Base-by-base conservation (phyloP, 2,113 vertebrate species). In the Ceyx melanurus region DNA sequence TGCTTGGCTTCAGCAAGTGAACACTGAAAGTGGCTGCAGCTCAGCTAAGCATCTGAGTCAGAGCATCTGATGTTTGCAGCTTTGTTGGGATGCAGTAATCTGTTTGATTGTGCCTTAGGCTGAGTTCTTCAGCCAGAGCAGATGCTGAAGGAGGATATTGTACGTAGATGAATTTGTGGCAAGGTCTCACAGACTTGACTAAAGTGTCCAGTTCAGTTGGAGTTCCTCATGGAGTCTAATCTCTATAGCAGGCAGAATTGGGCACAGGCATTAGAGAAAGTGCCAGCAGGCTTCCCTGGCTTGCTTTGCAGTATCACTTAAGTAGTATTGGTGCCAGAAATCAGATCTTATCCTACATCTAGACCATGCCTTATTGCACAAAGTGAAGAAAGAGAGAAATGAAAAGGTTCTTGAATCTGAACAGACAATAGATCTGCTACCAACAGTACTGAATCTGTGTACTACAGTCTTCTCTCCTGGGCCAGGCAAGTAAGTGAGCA, bases 1-100 rank as follows among this genome's bases (percentile, higher is more conserved):
- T 92, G 72, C 85, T 80, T 79, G 88, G 72, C 79, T 92, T 91
- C 75, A 70, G 31, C 75, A 88, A 91, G 67, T 68, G 50, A 73
- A 67, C 51, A 66, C 66, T 5, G 13, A 87, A 93, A 91, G 78
- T 54, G 88, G 82, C 80, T 84, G 66, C 58, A 81, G 57, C 88
- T 91, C 88, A 81, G 53, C 77, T 81, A 40, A 67, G 73, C 53
- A 53, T 88, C 76, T 65, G 70, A 88, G 83, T 84, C 76, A 81
- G 65, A 73, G 61, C 45, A 35, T 58, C 68, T 1, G 0, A 19
- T 10, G 73, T 46, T 57, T 31, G 53, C 45, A 72, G 48, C 48
- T 90, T 91, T 95, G 68, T 71, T 56, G 51, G 61, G 73, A 20
- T 7, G 65, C 72, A 82, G 45, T 40, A 54, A 76, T 82, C 58